Percentiles rank a stretch among this genome's conserved stretches.
phyloP scores from a whole-genome alignment of 1,140 invertebrate genomes.

The Drosophila eugracilis region DNA sequence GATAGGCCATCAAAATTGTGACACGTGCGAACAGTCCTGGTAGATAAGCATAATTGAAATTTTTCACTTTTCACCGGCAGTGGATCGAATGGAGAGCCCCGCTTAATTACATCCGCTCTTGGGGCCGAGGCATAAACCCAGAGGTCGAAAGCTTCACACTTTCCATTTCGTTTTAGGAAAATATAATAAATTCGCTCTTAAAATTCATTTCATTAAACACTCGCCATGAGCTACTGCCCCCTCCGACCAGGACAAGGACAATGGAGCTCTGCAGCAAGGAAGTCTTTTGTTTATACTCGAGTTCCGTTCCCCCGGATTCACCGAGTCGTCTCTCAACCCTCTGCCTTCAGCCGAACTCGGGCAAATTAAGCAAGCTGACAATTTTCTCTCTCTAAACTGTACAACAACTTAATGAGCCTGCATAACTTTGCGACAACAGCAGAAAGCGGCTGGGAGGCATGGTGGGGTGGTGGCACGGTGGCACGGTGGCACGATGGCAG shows the following conservation, averaged over 20 bases:
- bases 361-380: slow-evolving; percentile 82
- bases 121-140: slow-evolving; percentile 4
- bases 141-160: slow-evolving; percentile 42
- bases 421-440: slow-evolving; percentile 77
- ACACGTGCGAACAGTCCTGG: slow-evolving; percentile 21
- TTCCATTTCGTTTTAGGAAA: slow-evolving; percentile 72
- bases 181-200: slow-evolving; percentile 77
- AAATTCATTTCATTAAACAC: slow-evolving; percentile 83
- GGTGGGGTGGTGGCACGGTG: slow-evolving; percentile 11
- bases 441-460: background rate
- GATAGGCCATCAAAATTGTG: slow-evolving; percentile 12
- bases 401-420: slow-evolving; percentile 83
- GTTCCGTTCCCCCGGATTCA: slow-evolving; percentile 5
- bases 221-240: slow-evolving; percentile 60
- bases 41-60: slow-evolving; percentile 43
- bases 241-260: slow-evolving; percentile 25
- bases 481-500: slow-evolving; percentile 13
- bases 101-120: slow-evolving; percentile 71
- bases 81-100: slow-evolving; percentile 22
- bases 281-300: slow-evolving; percentile 78
- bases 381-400: slow-evolving; percentile 82
- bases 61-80: slow-evolving; percentile 17
- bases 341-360: slow-evolving; percentile 31
- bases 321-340: background rate
- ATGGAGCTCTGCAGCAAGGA: slow-evolving; percentile 44